Base-by-base conservation (phyloP, 2,797 vertebrate genomes). In the Dendrocincla fuliginosa region DNA sequence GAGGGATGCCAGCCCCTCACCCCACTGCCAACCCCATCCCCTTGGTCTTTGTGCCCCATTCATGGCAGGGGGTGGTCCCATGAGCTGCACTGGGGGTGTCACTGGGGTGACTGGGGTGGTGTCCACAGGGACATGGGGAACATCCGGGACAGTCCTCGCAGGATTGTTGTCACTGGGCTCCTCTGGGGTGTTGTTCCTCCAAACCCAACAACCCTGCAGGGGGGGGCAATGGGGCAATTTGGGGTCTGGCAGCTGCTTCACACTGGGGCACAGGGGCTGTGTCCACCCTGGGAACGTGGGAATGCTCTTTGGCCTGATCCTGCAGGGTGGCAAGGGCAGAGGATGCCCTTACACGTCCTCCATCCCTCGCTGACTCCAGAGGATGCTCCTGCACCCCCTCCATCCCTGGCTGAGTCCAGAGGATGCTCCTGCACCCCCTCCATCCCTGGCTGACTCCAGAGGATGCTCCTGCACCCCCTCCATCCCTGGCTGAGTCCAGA, bases 361-460 rank as follows among this genome's bases (percentile, higher is more conserved):
- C 25, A 25, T 41, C 19, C 1, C 17, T 49, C 6, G 0, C 4
- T 2, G 11, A 35, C 3, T 6, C 30, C 1, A 1, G 4, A 16
- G 7, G 33, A 10, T 8, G 3, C 4, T 59, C 25, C 23, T 13
- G 10, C 61, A 8, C 30, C 2, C 7, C 39, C 47, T 41, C 25
- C 30, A 19, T 23, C 15, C 6, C 35, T 50, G 1, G 0, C 14
- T 10, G 83, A 46, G 67, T 44, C 76, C 53, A 9, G 35, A 41
- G 17, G 69, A 23, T 7, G 33, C 33, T 39, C 20, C 14, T 30
- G 24, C 37, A 6, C 30, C 3, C 1, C 60, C 46, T 33, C 9
- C n/a, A 12, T 25, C 9, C 2, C 75, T 33, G 16, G 0, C 6
- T 3, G 41, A 39, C 13, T 39, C 39, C 39, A 39, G 13, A 39